Evolutionary conservation across 2,797 vertebrate species (phyloP).

Genomic region (Leptatherina wallacei): DNA sequence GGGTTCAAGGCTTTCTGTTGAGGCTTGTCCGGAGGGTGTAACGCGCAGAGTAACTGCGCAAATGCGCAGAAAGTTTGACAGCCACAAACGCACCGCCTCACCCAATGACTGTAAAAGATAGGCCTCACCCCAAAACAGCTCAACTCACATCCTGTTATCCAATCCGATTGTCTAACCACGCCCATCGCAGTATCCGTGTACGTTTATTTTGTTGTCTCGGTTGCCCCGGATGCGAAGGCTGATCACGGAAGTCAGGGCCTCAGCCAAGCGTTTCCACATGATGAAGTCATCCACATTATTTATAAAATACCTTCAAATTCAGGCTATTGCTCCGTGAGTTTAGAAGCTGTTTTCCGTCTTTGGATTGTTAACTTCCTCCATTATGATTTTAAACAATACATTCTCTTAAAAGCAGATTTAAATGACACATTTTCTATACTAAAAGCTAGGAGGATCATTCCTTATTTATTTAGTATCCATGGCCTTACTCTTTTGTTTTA

Average conservation of each 20-base stretch:
- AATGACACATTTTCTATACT: not conserved
- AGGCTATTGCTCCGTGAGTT: not conserved
- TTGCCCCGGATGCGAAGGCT: constrained; percentile 48
- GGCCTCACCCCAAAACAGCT: constrained; percentile 70
- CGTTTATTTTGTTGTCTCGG: constrained; percentile 62
- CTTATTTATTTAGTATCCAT: not conserved
- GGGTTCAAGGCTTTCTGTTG: rapidly evolving
- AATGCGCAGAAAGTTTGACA: constrained; percentile 53
- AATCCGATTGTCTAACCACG: constrained; percentile 71
- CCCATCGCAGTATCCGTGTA: constrained; percentile 69
- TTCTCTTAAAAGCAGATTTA: not conserved
- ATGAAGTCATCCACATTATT: not conserved
- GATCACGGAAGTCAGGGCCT: not conserved
- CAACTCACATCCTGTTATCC: constrained; percentile 77
- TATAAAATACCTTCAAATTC: not conserved
- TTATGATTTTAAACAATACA: not conserved
- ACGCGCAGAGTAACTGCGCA: constrained; percentile 19
- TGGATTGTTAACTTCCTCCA: not conserved
- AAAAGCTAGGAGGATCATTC: not conserved
- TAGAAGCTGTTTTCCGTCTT: not conserved
- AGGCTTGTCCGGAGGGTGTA: constrained; percentile 20
- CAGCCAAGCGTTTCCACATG: not conserved
- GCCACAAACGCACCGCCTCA: constrained; percentile 61
- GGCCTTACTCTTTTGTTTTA: not conserved
- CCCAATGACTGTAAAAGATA: constrained; percentile 32